These are phyloP conservation scores for Elysia crispata DNA, from an alignment of 2,888 invertebrate species.

Conservation along the genomic window DNA sequence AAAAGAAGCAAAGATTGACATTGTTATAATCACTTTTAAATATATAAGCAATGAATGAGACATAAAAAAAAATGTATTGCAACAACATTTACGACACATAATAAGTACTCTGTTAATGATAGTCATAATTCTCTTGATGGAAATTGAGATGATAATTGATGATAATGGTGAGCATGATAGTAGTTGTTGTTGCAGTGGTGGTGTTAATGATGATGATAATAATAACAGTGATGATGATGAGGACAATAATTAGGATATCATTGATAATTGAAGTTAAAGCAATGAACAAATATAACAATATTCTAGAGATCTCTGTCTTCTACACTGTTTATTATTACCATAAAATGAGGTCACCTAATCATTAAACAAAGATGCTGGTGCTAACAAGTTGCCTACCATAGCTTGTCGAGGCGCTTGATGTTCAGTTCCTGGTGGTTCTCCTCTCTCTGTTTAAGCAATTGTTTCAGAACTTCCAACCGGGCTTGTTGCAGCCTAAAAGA, in stretches of 20 bases:
- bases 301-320: no score
- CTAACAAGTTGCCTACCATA: conserved; percentile 69
- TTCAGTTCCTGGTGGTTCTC: conserved; percentile 76
- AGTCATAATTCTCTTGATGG: conserved; percentile 13
- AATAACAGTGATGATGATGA: conserved; percentile 21
- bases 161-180: not conserved
- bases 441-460: conserved; percentile 81
- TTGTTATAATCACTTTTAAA: no score
- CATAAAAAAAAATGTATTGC: no score
- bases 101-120: no score
- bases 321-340: no score
- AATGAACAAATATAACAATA: no score
- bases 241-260: not conserved
- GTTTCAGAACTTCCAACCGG: conserved; percentile 82
- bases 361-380: no score
- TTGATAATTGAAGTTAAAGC: not conserved
- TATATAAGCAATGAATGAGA: no score
- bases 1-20: no score
- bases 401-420: conserved; percentile 75
- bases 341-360: no score
- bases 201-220: conserved; percentile 23
- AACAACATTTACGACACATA: no score
- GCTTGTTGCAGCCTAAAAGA: conserved; percentile 73
- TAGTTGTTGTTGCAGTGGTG: not conserved
- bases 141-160: conserved; percentile 19